Evolutionary conservation across 2,113 vertebrate genomes (phyloP).

Genomic region (Typhlomys cinereus): DNA sequence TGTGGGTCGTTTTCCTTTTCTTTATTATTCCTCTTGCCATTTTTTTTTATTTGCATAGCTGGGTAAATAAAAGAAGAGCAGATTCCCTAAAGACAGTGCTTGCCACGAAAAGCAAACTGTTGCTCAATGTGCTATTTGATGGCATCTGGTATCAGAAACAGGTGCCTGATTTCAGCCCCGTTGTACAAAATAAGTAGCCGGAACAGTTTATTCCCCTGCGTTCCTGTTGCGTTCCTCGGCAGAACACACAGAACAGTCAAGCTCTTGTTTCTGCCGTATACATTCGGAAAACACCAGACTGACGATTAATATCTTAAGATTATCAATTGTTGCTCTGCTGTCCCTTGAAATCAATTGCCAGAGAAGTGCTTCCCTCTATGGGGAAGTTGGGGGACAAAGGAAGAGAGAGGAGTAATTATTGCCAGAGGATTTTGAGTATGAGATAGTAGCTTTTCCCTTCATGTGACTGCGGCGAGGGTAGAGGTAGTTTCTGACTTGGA

Average conservation of each 20-base stretch:
- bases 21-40: neutral
- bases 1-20: slow-evolving; percentile 57
- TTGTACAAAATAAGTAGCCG: neutral
- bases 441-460: neutral
- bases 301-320: neutral
- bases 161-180: neutral
- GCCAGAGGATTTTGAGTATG: neutral
- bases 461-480: neutral
- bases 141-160: neutral
- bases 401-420: neutral
- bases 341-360: neutral
- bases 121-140: slow-evolving; percentile 38
- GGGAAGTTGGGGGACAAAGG: neutral
- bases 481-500: neutral
- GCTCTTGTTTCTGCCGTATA: slow-evolving; percentile 49
- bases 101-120: slow-evolving; percentile 63
- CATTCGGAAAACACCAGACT: neutral
- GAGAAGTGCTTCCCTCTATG: neutral
- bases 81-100: slow-evolving; percentile 32
- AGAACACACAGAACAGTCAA: slow-evolving; percentile 20
- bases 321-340: slow-evolving; percentile 8
- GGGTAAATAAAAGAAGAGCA: slow-evolving; percentile 65
- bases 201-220: neutral
- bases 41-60: slow-evolving; percentile 70
- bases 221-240: neutral